These are phyloP conservation scores for Clistopyga incitator DNA, from an alignment of 2,888 invertebrate genomes.

Conservation along the genomic window DNA sequence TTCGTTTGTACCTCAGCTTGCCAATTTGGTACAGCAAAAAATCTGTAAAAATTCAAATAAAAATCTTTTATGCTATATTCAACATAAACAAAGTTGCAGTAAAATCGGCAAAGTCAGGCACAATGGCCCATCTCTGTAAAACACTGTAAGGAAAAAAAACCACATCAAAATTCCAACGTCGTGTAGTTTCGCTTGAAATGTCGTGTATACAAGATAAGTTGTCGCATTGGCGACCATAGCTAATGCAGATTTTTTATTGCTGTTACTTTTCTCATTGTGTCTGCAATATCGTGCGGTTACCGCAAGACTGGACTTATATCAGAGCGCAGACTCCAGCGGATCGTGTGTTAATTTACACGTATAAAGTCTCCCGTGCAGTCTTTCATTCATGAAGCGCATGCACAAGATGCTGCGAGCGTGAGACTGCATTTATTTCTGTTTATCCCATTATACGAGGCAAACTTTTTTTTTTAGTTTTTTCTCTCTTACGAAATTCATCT, in stretches of 20 bases:
- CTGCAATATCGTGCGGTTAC: neutral
- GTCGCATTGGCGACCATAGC: neutral
- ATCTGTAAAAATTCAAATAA: too few relatives aligned
- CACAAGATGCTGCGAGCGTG: conserved; percentile 46
- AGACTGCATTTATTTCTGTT: conserved; percentile 56
- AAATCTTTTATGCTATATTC: too few relatives aligned
- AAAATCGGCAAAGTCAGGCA: too few relatives aligned
- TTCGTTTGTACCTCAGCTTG: too few relatives aligned
- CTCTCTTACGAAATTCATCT: conserved; percentile 44
- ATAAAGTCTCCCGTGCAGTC: conserved; percentile 25
- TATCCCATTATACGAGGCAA: conserved; percentile 48
- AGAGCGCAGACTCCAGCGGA: neutral
- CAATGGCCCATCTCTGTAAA: too few relatives aligned
- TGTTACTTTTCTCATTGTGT: conserved; percentile 1
- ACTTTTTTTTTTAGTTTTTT: conserved; percentile 44
- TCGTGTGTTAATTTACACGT: conserved; percentile 53
- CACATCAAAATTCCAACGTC: too few relatives aligned
- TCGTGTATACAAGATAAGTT: neutral
- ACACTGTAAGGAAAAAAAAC: too few relatives aligned
- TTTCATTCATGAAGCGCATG: conserved; percentile 42
- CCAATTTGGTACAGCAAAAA: too few relatives aligned
- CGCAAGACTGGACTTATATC: neutral
- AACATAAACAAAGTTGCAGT: too few relatives aligned
- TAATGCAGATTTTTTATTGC: neutral
- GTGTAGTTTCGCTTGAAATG: too few relatives aligned